These are phyloP conservation scores for Mobula birostris DNA, from an alignment of 2,113 vertebrate species.

Conservation along the genomic window DNA sequence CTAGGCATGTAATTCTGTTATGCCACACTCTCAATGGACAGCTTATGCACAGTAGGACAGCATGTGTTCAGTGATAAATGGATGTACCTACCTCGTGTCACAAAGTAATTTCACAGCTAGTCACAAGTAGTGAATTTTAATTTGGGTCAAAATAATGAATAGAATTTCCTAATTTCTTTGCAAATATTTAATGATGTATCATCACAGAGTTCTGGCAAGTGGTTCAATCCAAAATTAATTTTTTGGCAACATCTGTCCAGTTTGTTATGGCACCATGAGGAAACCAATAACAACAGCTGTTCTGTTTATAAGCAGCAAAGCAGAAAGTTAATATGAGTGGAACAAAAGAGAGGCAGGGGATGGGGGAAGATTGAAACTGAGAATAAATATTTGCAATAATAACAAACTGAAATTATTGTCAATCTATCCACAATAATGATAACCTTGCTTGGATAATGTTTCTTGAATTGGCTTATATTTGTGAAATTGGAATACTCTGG, in stretches of 20 bases:
- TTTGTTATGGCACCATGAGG: constrained; percentile 52
- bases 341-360: not conserved
- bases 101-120: constrained; percentile 12
- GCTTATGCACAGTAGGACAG: not conserved
- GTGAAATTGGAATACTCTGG: not conserved
- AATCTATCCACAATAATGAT: not conserved
- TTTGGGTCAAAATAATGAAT: not conserved
- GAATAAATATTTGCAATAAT: not conserved
- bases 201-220: constrained; percentile 20
- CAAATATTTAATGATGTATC: constrained; percentile 44
- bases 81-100: constrained; percentile 23
- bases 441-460: not conserved
- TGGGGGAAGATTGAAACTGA: not conserved
- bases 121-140: not conserved
- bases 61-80: constrained; percentile 32
- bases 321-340: not conserved
- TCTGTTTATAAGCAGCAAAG: constrained; percentile 39
- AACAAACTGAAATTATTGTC: not conserved
- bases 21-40: constrained; percentile 26
- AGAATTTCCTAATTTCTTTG: constrained; percentile 54
- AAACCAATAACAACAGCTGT: constrained; percentile 62
- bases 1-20: not conserved
- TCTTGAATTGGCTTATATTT: not conserved
- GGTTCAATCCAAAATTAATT: not conserved
- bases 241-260: constrained; percentile 63